phyloP scores from a whole-genome alignment of 2,797 vertebrate species.

The Siniperca undulata region DNA sequence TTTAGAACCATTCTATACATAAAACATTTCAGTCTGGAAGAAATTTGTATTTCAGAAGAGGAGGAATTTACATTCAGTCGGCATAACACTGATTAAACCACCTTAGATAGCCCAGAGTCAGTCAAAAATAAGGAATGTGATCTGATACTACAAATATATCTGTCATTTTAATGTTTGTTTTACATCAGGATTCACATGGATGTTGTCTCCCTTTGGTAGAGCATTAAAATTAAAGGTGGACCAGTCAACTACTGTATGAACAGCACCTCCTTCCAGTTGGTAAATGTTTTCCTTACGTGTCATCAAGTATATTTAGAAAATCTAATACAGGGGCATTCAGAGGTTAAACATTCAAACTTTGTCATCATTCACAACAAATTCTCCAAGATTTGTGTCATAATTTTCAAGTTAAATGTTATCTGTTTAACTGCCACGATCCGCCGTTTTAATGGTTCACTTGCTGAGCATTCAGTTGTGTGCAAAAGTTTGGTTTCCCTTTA shows the following conservation, averaged over 20 bases:
- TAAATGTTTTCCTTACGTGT: background rate
- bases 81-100: slow-evolving; percentile 1
- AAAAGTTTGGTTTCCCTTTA: slow-evolving; percentile 10
- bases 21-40: slow-evolving; percentile 22
- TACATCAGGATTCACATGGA: slow-evolving; percentile 33
- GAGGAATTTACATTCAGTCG: background rate
- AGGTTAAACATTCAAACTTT: slow-evolving; percentile 1
- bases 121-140: background rate
- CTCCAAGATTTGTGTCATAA: background rate
- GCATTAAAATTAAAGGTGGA: background rate
- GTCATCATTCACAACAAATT: background rate
- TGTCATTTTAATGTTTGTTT: slow-evolving; percentile 27
- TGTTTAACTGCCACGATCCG: background rate
- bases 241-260: slow-evolving; percentile 1
- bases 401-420: slow-evolving; percentile 8
- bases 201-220: slow-evolving; percentile 20
- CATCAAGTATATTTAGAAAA: background rate
- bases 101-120: background rate
- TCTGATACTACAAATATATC: background rate
- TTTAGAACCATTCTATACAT: slow-evolving; percentile 25
- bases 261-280: slow-evolving; percentile 12
- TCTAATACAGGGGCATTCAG: background rate
- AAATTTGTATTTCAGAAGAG: slow-evolving; percentile 22
- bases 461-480: slow-evolving; percentile 2
- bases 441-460: background rate